These are phyloP conservation scores for Nasonia vitripennis DNA, from an alignment of 1,140 invertebrate species.

Conservation along the genomic window DNA sequence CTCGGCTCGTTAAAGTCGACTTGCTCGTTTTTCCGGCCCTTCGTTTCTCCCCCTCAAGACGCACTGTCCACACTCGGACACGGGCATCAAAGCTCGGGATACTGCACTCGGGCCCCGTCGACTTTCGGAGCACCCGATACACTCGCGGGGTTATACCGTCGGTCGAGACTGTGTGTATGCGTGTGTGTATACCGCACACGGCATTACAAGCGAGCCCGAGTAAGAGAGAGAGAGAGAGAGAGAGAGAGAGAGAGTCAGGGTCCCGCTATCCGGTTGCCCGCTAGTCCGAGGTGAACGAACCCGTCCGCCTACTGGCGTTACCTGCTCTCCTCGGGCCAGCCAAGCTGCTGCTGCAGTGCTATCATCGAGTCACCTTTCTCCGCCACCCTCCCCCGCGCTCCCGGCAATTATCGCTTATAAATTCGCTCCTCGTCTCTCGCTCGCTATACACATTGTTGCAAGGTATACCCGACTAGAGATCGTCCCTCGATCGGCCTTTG, in stretches of 20 bases:
- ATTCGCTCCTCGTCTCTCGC: constrained; percentile 13
- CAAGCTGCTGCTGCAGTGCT: not conserved
- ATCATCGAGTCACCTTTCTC: constrained; percentile 46
- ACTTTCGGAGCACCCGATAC: constrained; percentile 36
- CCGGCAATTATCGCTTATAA: constrained; percentile 43
- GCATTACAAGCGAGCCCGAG: not conserved
- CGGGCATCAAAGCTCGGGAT: too few species aligned
- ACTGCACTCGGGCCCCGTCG: not conserved
- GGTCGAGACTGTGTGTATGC: constrained; percentile 48
- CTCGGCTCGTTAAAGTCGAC: not conserved
- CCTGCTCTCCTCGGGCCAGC: constrained; percentile 55
- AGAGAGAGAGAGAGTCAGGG: constrained; percentile 60
- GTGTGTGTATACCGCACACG: not conserved
- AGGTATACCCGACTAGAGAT: too few species aligned
- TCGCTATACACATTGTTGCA: not conserved
- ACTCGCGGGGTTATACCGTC: constrained; percentile 54
- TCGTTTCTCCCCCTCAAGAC: not conserved
- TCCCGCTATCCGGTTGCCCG: constrained; percentile 73
- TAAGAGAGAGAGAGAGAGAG: constrained; percentile 30
- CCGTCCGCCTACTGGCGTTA: constrained; percentile 71
- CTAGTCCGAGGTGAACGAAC: constrained; percentile 72
- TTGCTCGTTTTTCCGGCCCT: constrained; percentile 23
- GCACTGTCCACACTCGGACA: too few species aligned
- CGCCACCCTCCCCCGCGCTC: not conserved
- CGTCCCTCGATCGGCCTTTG: too few species aligned